Base-by-base conservation (phyloP, 2,113 vertebrate genomes). In the Gnathonemus echidnorhynchus region DNA sequence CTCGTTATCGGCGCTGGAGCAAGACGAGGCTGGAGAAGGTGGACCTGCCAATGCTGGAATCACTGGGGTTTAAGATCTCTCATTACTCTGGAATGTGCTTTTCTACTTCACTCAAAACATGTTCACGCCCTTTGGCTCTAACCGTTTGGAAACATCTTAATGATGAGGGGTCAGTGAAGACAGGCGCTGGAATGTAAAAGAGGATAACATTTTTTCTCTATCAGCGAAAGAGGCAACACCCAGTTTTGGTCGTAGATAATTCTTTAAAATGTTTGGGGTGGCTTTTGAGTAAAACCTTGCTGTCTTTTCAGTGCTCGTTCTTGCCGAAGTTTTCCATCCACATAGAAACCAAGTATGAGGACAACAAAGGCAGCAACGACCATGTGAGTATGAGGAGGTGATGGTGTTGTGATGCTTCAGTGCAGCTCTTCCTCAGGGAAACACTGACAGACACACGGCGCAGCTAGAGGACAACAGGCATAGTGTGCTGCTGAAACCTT, bases 321-420 rank as follows among this genome's bases (percentile, higher is more conserved):
- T 95, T 98, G 94, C 97, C 97, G 49, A 98, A 98, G 93, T 98
- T 98, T 95, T 98, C 97, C 95, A 98, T 98, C 92, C 97, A 98
- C 27, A 97, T 98, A 97, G 97, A 98, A 94, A 98, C 97, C 74
- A 98, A 98, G 92, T 98, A 98, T 0, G 97, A 98, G 91, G 97
- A 98, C 95, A 98, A 98, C 95, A 97, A 97, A 93, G 97, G 97
- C 91, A 95, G 95, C 93, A 98, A 97, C 46, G 95, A 98, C 94
- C 95, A 95, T 21, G 97, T 98, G 93, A 97, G 97, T 97, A 94
- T 45, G 27, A 53, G 42, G 53, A 35, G 27, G 74, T 77, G 74
- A 42, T 42, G 35, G 5, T 42, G 74, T 2, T 39, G 5, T 19
- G 74, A 80, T 80, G 35, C 74, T 19, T 19, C n/a, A 11, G 27